phyloP scores from a whole-genome alignment of 2,797 vertebrate genomes.

The Anisognathus igniventris region DNA sequence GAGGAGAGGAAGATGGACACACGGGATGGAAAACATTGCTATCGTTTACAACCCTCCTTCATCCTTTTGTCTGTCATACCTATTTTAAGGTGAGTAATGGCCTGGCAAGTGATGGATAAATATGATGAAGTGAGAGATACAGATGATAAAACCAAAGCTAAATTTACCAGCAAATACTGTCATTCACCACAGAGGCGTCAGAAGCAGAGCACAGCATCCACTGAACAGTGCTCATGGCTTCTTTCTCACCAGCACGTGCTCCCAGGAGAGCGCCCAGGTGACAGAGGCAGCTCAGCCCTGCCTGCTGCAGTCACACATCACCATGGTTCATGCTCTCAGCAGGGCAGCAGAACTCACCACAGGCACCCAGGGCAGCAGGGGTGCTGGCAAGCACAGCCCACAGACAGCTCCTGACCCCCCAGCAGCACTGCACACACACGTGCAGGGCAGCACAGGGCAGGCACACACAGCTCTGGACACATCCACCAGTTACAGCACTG shows the following conservation, averaged over 20 bases:
- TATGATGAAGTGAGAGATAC: neutral
- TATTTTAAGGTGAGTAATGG: neutral
- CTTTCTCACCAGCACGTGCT: neutral
- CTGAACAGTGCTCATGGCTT: neutral
- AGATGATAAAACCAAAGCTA: neutral
- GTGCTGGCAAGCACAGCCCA: neutral
- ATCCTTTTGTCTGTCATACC: neutral
- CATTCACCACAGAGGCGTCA: neutral
- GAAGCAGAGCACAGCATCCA: neutral
- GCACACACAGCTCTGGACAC: neutral
- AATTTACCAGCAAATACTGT: neutral
- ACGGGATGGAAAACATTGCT: neutral
- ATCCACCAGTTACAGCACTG: accelerated
- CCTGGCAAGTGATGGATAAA: neutral
- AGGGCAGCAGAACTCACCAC: neutral
- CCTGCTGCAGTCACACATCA: neutral
- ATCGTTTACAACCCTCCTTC: neutral
- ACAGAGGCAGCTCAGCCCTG: neutral
- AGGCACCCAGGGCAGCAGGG: neutral
- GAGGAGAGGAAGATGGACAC: neutral
- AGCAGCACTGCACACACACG: neutral
- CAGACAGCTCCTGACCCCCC: neutral
- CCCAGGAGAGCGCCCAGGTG: neutral
- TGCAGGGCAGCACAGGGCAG: neutral
- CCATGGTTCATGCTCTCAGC: neutral